Base-by-base conservation (phyloP, 1,140 invertebrate species). In the Drosophila takahashii region DNA sequence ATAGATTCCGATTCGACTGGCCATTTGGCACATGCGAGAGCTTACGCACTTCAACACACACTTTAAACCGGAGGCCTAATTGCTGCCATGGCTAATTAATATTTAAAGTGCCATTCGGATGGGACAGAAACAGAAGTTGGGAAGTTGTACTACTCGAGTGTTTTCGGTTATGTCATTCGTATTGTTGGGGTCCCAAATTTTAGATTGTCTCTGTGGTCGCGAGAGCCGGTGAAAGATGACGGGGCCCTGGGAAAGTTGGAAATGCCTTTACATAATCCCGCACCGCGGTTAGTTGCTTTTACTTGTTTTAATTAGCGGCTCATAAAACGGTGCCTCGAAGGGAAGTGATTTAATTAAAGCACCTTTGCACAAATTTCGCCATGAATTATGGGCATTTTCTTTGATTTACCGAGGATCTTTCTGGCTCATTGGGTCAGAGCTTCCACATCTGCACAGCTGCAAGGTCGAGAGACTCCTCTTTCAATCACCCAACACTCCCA, bases 41-140 rank as follows among this genome's bases (percentile, higher is more conserved):
- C 62, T 75, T 87, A 86, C 81, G 83, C 81, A 81, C 75, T 81
- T 86, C 81, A 81, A 75, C 81, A 86, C 83, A 86, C 81, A 81
- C 57, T 78, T 81, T 32, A 48, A 42, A 26, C 45, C n/a, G 47
- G 39, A 53, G 73, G 64, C 57, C 57, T 75, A 81, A 81, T 84
- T 79, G 48, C 9, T 56, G 54, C 57, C 79, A 83, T 26, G 83
- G 58, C 76, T 86, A 86, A 86, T 86, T 86, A 86, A 86, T 86
- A 86, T 86, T 86, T 86, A 70, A 79, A 81, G 84, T 83, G 84
- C 62, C 81, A 77, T 60, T 42, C 74, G 76, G 39, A 22, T 1
- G 22, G 3, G 22, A 54, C 54, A 15, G 26, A 48, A 32, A 41
- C 65, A 59, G 58, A 65, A 71, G 61, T 18, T 47, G 22, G 45